phyloP scores from a whole-genome alignment of 2,888 invertebrate genomes.

The Amiota minor region DNA sequence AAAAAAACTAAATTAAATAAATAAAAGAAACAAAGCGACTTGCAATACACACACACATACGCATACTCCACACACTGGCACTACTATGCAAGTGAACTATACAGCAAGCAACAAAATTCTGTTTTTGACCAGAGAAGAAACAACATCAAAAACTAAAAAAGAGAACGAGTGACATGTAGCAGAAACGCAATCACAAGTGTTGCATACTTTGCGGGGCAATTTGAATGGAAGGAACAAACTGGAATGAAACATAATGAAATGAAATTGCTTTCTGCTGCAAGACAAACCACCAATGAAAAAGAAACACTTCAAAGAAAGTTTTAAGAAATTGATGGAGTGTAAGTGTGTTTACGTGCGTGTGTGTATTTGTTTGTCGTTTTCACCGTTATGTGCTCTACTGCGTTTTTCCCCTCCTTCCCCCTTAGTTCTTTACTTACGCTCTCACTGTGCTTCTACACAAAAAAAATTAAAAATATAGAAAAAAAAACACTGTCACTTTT shows the following conservation, averaged over 20 bases:
- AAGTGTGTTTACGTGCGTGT: background rate
- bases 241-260: background rate
- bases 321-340: background rate
- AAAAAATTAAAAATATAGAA: too few relatives aligned
- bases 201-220: background rate
- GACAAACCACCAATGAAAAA: too few relatives aligned
- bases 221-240: background rate
- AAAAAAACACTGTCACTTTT: slow-evolving; percentile 22
- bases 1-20: too few relatives aligned
- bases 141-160: too few relatives aligned
- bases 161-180: too few relatives aligned
- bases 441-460: slow-evolving; percentile 24
- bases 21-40: too few relatives aligned
- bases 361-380: background rate
- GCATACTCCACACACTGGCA: slow-evolving; percentile 19
- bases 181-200: background rate
- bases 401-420: background rate
- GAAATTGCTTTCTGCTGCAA: too few relatives aligned
- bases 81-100: too few relatives aligned
- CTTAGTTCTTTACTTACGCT: slow-evolving; percentile 8
- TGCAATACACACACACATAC: slow-evolving; percentile 32
- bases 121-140: too few relatives aligned
- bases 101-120: too few relatives aligned
- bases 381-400: slow-evolving; percentile 9
- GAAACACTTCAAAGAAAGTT: too few relatives aligned